These are phyloP conservation scores for Agapetus fuscipes DNA, from an alignment of 2,888 invertebrate genomes.

Conservation along the genomic window DNA sequence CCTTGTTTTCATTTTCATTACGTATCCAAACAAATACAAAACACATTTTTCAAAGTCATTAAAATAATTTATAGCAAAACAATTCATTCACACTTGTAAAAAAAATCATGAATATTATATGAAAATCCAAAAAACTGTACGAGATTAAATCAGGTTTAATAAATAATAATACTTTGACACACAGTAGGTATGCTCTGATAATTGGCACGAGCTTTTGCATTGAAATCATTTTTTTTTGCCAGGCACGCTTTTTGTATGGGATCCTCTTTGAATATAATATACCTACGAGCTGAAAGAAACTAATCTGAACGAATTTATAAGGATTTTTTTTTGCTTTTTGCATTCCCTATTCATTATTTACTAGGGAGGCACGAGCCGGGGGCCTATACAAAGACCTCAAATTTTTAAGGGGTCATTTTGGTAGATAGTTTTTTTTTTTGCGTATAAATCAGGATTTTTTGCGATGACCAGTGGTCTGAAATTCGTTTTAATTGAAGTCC, in stretches of 20 bases:
- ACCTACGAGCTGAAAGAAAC: constrained; percentile 1
- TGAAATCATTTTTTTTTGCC: constrained; percentile 4
- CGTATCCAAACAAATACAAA: no score
- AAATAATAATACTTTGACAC: no score
- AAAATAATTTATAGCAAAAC: no score
- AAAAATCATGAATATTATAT: no score
- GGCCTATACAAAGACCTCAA: not conserved
- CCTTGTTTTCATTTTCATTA: no score
- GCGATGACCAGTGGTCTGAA: constrained; percentile 20
- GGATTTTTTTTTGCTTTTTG: constrained; percentile 3
- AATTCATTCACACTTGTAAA: no score
- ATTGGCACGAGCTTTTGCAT: constrained; percentile 3
- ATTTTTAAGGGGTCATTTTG: not conserved
- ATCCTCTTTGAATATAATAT: constrained; percentile 5
- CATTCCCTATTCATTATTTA: not conserved
- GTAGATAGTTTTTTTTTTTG: constrained; percentile 6
- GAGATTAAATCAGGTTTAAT: no score
- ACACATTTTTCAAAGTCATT: no score
- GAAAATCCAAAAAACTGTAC: no score
- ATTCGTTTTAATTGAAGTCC: constrained; percentile 18
- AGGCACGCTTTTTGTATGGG: not conserved
- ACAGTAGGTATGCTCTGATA: constrained; percentile 1
- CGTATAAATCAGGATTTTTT: constrained; percentile 10
- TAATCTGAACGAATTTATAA: constrained; percentile 3
- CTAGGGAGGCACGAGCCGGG: constrained; percentile 7